A percentile compares a stretch with the other conserved stretches of the same genome.
Conservation (phyloP, 2,888 invertebrate species). For the Drosophila melanocephala region DNA sequence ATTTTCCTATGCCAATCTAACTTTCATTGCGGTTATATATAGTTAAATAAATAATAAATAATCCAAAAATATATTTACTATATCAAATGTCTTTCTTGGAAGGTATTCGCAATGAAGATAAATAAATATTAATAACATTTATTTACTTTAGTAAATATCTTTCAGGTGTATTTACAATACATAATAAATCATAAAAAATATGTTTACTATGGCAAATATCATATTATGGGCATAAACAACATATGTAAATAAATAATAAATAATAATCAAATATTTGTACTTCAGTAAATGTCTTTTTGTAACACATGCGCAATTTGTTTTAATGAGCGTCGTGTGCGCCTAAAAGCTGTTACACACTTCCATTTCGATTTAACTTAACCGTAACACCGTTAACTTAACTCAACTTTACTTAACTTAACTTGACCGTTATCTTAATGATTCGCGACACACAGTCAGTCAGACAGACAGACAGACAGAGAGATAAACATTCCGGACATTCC, state of each 20-base stretch:
- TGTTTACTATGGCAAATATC: not conserved
- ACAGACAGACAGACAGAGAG: not conserved
- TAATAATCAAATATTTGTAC: conserved; percentile 25
- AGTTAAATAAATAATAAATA: not conserved
- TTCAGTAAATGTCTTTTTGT: conserved; percentile 42
- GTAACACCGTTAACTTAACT: conserved; percentile 24
- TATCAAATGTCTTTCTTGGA: not conserved
- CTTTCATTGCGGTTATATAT: not conserved
- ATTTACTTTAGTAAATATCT: conserved; percentile 15
- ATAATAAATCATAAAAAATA: not conserved
- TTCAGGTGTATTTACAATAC: not conserved
- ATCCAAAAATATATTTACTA: not conserved
- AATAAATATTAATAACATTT: conserved; percentile 18
- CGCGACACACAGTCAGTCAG: not conserved
- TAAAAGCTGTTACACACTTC: conserved; percentile 22
- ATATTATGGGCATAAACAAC: conserved; percentile 1
- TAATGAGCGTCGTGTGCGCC: conserved; percentile 50
- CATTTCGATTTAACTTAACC: conserved; percentile 8
- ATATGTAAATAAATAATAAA: conserved; percentile 8
- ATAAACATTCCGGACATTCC: conserved; percentile 39
- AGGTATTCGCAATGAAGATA: conserved; percentile 10
- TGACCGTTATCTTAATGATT: conserved; percentile 39
- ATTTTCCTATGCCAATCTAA: not conserved
- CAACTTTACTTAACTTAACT: conserved; percentile 12
- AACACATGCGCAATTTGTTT: conserved; percentile 60